Evolutionary conservation across 1,140 invertebrate genomes (phyloP).

Genomic region (Temnothorax longispinosus): DNA sequence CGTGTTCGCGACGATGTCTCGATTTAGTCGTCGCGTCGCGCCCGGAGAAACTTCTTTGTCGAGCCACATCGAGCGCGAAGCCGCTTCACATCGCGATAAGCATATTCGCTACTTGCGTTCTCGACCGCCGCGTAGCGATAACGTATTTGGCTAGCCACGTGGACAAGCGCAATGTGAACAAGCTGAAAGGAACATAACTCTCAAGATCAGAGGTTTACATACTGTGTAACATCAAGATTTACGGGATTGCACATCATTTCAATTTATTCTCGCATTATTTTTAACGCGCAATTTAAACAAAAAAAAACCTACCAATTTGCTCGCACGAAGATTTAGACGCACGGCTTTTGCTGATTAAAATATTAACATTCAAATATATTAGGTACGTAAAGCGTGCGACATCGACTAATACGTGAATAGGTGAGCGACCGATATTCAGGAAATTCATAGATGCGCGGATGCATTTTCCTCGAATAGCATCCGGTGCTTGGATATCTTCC

Average conservation of each 20-base stretch:
- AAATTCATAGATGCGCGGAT: constrained; percentile 25
- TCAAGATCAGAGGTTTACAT: constrained; percentile 7
- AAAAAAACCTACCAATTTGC: not conserved
- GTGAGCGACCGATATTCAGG: constrained; percentile 1
- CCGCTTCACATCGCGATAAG: constrained; percentile 3
- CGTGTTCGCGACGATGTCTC: constrained; percentile 66
- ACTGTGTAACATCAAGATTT: not conserved
- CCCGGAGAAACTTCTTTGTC: constrained; percentile 48
- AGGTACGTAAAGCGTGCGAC: not conserved
- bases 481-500: constrained; percentile 31
- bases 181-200: constrained; percentile 1
- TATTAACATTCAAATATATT: constrained; percentile 36
- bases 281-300: not conserved
- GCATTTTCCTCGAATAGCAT: constrained; percentile 49
- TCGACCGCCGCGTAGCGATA: not conserved
- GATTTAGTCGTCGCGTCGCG: constrained; percentile 69
- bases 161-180: not conserved
- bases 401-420: constrained; percentile 8
- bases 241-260: not conserved
- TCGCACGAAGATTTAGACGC: not conserved
- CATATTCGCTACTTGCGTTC: constrained; percentile 1
- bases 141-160: not conserved
- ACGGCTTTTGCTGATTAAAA: constrained; percentile 23
- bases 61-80: constrained; percentile 43
- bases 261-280: not conserved